Percentiles rank a stretch among this genome's conserved stretches.
phyloP scores from a whole-genome alignment of 2,888 invertebrate species.

The Pandemis cinnamomeana region DNA sequence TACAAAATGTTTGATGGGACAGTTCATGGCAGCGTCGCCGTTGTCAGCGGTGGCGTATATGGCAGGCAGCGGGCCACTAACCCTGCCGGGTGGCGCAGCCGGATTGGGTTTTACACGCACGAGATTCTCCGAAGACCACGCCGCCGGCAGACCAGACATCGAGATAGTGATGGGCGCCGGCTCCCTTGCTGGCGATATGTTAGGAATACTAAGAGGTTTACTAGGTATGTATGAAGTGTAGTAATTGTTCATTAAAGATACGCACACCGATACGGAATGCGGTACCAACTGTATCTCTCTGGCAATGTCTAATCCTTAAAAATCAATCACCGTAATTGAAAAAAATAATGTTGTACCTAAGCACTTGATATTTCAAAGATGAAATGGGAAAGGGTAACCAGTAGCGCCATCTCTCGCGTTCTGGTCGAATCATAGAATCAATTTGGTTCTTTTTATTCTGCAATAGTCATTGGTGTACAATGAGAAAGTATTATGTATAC shows the following conservation, averaged over 20 bases:
- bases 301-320: no score
- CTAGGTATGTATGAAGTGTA: slow-evolving; percentile 73
- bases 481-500: background rate
- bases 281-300: no score
- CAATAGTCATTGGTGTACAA: no score
- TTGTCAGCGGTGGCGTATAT: slow-evolving; percentile 86
- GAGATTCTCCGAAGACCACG: slow-evolving; percentile 78
- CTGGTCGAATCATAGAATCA: background rate
- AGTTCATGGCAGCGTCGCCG: slow-evolving; percentile 78
- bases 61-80: slow-evolving; percentile 88
- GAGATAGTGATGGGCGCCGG: slow-evolving; percentile 92
- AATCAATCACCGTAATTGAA: no score
- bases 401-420: background rate
- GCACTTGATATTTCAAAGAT: no score
- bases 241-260: no score
- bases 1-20: background rate
- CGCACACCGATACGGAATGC: no score
- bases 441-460: background rate
- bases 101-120: slow-evolving; percentile 91
- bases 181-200: slow-evolving; percentile 89
- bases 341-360: no score
- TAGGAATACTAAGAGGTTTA: slow-evolving; percentile 87
- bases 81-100: slow-evolving; percentile 91
- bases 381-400: background rate
- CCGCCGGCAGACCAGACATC: slow-evolving; percentile 91